These are phyloP conservation scores for Dasyornis broadbenti DNA, from an alignment of 2,113 vertebrate species.

Conservation along the genomic window DNA sequence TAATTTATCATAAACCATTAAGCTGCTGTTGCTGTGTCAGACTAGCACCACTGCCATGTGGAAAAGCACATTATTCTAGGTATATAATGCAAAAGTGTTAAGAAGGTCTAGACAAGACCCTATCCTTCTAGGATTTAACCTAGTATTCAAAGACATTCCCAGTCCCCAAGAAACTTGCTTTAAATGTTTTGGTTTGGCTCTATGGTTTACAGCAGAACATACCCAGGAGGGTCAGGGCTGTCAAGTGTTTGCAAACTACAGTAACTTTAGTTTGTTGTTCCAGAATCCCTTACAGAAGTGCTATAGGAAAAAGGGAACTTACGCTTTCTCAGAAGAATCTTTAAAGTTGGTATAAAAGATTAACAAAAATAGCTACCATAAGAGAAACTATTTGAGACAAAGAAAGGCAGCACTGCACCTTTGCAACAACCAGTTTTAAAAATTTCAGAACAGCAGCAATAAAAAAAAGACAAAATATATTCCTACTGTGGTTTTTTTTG, in stretches of 20 bases:
- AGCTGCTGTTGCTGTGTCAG: not conserved
- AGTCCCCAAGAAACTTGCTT: not conserved
- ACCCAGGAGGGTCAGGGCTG: not conserved
- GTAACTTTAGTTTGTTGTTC: not conserved
- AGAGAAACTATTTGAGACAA: not conserved
- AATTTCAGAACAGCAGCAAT: not conserved
- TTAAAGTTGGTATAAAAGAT: not conserved
- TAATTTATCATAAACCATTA: not conserved
- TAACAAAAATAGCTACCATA: not conserved
- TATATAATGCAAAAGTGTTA: not conserved
- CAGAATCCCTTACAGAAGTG: not conserved
- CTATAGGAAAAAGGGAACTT: not conserved
- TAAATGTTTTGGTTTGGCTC: not conserved
- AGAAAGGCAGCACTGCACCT: not conserved
- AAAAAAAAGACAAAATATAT: not conserved
- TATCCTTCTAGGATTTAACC: not conserved
- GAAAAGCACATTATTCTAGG: not conserved
- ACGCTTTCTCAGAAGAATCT: not conserved
- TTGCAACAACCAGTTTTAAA: not conserved
- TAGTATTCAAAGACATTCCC: not conserved
- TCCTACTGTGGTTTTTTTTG: not conserved
- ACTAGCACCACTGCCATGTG: not conserved
- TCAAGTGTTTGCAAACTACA: not conserved
- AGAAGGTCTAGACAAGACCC: not conserved
- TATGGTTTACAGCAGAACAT: not conserved